These are phyloP conservation scores for Callipepla californica DNA, from an alignment of 2,113 vertebrate genomes.

Conservation along the genomic window DNA sequence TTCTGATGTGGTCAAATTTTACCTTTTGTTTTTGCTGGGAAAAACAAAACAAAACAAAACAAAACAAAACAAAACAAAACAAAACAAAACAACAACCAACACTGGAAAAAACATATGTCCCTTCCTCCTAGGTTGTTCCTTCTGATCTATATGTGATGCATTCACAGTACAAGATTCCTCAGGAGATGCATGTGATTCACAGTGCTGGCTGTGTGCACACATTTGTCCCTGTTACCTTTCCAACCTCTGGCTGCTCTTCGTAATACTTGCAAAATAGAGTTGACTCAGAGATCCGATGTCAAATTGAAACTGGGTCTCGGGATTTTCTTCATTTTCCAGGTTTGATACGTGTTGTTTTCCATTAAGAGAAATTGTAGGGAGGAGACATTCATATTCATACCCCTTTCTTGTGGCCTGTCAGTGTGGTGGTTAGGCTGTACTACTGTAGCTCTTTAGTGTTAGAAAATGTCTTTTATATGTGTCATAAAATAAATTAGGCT, in stretches of 20 bases:
- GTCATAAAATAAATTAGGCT: background rate
- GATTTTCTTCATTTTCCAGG: background rate
- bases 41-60: background rate
- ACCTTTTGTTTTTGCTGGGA: background rate
- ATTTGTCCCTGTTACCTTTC: background rate
- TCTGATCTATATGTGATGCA: background rate
- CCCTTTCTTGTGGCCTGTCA: background rate
- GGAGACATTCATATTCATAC: background rate
- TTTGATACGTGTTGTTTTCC: background rate
- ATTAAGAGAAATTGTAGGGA: background rate
- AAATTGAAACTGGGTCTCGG: background rate
- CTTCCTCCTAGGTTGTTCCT: background rate
- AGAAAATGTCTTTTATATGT: background rate
- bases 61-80: no score
- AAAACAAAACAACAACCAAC: background rate
- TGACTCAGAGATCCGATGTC: background rate
- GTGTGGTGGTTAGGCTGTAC: background rate
- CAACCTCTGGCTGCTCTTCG: background rate
- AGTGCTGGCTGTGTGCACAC: background rate
- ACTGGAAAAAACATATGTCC: fast-evolving
- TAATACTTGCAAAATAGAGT: background rate
- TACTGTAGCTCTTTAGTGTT: background rate
- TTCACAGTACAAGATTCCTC: background rate
- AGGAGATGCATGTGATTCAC: fast-evolving
- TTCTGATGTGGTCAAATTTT: background rate